Evolutionary conservation across 2,797 vertebrate species (phyloP).

Genomic region (Danio kyathit): DNA sequence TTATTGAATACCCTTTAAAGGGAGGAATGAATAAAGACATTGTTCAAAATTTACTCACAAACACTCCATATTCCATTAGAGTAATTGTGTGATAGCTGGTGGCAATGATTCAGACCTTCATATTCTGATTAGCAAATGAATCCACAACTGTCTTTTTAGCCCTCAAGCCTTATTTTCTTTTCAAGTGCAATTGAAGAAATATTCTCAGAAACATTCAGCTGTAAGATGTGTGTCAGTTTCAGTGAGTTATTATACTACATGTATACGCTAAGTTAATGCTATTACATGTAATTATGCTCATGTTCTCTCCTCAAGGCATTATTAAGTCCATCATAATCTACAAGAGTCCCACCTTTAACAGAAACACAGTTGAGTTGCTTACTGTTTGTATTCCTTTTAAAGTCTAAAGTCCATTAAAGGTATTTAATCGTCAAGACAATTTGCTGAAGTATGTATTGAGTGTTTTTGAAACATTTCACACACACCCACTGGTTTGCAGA

Average conservation of each 20-base stretch:
- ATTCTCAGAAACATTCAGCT: too few species aligned
- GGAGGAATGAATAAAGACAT: not conserved
- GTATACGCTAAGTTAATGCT: not conserved
- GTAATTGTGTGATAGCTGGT: not conserved
- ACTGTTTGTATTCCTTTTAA: not conserved
- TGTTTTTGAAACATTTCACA: too few species aligned
- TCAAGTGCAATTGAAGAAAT: not conserved
- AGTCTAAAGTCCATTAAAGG: too few species aligned
- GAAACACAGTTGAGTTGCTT: not conserved
- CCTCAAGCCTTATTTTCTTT: not conserved
- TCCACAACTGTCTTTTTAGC: not conserved
- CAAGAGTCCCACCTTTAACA: not conserved
- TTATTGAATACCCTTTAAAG: not conserved
- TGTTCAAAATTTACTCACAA: not conserved
- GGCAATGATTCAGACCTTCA: not conserved
- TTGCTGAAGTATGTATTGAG: too few species aligned
- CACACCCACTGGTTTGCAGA: too few species aligned
- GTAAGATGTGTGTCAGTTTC: too few species aligned
- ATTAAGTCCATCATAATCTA: not conserved
- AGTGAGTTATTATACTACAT: too few species aligned
- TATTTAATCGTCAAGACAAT: too few species aligned
- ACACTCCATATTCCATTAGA: not conserved
- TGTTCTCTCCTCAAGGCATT: not conserved
- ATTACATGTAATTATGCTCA: constrained; percentile 11
- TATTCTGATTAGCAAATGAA: not conserved